Evolutionary conservation across 2,113 vertebrate genomes (phyloP), one percentile per base, ranked within the genome.

Genomic region (Oxyura jamaicensis): DNA sequence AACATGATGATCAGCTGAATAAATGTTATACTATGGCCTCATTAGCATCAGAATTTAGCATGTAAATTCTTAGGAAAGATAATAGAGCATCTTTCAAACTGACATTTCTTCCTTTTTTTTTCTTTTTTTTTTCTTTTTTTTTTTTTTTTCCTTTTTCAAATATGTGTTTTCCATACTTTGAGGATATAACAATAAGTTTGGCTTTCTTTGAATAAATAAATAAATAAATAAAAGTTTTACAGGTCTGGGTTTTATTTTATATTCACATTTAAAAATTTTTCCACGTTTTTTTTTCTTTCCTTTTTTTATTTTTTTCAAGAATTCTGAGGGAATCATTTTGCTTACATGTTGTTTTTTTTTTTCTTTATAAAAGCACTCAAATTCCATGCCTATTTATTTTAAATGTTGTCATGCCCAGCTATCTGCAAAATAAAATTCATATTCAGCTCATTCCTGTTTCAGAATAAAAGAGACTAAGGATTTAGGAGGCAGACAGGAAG

Each of bases 401-500:
- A 80, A 78, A 77, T 80, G 21, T 44, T 29, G 69, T 76, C n/a
- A 29, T 71, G 35, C 72, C 93, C 83, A 86, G 35, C 91, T 96
- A 71, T 95, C 93, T 94, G 83, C 77, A 73, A 95, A 95, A 93
- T 42, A 71, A 88, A 96, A 93, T 93, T 71, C 35, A 35, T 96
- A 80, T 90, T 88, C 84, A 82, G 10, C 25, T 89, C 94, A 78
- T 65, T 90, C 86, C 78, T 93, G 41, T 87, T 96, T 96, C 65
- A 90, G 94, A 97, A 91, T 93, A 92, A 87, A 96, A 95, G 91
- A 73, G 22, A 86, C 89, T 48, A 81, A 66, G 31, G 72, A 62
- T 97, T 97, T 92, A 81, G 82, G 82, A 97, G 89, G 84, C 96
- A 96, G 94, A 93, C 96, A 97, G 97, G 96, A 98, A 98, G 96